Conservation (phyloP, 1,140 invertebrate species). For the Rhyzopertha dominica region DNA sequence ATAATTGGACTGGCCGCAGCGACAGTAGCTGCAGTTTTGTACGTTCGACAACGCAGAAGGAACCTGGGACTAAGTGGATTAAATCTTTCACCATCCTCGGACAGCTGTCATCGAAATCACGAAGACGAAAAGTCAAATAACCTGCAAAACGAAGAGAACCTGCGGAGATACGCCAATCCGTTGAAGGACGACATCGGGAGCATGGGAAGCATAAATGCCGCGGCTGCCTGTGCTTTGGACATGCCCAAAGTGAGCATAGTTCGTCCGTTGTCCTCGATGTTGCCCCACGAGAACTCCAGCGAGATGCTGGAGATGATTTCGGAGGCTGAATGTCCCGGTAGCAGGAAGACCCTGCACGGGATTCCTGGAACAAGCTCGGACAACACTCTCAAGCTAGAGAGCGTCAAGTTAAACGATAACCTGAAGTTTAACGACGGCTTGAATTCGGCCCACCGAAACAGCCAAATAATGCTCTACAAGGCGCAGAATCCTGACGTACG, state of each 20-base stretch:
- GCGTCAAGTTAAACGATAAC: constrained; percentile 27
- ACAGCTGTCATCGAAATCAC: constrained; percentile 58
- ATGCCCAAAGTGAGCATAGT: constrained; percentile 54
- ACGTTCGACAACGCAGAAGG: constrained; percentile 52
- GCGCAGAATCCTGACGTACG: constrained; percentile 69
- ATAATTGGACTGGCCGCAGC: constrained; percentile 49
- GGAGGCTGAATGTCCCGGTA: constrained; percentile 49
- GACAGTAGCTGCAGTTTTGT: constrained; percentile 45
- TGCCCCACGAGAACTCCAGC: constrained; percentile 47
- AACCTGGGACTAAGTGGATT: constrained; percentile 50
- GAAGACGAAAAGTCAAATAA: constrained; percentile 85
- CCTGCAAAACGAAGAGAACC: constrained; percentile 83
- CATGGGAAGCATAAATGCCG: constrained; percentile 39
- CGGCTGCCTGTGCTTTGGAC: constrained; percentile 37
- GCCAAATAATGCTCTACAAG: constrained; percentile 63
- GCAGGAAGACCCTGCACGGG: constrained; percentile 41
- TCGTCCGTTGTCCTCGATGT: constrained; percentile 51
- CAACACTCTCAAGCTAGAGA: constrained; percentile 32
- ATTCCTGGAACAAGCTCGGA: constrained; percentile 39
- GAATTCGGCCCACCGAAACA: constrained; percentile 50
- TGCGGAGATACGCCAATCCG: constrained; percentile 64
- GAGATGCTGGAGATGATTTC: constrained; percentile 60
- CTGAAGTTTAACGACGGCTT: constrained; percentile 36
- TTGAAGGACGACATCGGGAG: constrained; percentile 53
- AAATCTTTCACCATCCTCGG: constrained; percentile 53